Conservation (phyloP, 2,113 vertebrate species). For the Nicator chloris region DNA sequence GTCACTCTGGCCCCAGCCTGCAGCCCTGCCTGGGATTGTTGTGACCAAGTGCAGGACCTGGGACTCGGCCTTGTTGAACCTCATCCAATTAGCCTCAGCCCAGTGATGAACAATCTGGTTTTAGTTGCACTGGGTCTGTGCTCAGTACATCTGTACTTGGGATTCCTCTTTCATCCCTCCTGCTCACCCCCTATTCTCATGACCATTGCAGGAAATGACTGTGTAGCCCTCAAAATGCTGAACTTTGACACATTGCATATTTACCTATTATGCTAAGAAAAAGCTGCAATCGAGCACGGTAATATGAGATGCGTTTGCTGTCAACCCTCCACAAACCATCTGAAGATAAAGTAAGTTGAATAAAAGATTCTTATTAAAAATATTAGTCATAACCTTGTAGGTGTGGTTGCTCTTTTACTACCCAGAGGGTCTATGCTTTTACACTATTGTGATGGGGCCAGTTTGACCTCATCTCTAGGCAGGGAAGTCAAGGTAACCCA, state of each 20-base stretch:
- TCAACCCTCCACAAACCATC: not conserved
- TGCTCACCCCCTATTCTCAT: not conserved
- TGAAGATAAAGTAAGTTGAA: not conserved
- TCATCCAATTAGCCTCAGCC: not conserved
- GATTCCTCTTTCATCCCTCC: not conserved
- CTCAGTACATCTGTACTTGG: not conserved
- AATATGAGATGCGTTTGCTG: not conserved
- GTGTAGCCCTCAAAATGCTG: not conserved
- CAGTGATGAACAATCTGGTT: not conserved
- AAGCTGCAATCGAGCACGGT: not conserved
- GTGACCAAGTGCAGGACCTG: not conserved
- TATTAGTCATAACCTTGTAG: not conserved
- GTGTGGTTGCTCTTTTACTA: not conserved
- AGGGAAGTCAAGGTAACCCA: not conserved
- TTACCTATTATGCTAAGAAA: not conserved
- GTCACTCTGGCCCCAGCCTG: rapidly evolving
- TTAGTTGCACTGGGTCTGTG: not conserved
- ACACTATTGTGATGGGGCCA: not conserved
- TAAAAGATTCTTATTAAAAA: not conserved
- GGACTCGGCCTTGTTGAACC: too few relatives aligned
- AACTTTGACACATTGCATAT: not conserved
- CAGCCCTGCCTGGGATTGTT: rapidly evolving
- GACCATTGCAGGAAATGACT: not conserved
- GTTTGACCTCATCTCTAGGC: not conserved
- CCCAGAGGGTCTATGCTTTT: not conserved